Evolutionary conservation across 2,113 vertebrate species (phyloP).

Genomic region (Hydrochoerus hydrochaeris): DNA sequence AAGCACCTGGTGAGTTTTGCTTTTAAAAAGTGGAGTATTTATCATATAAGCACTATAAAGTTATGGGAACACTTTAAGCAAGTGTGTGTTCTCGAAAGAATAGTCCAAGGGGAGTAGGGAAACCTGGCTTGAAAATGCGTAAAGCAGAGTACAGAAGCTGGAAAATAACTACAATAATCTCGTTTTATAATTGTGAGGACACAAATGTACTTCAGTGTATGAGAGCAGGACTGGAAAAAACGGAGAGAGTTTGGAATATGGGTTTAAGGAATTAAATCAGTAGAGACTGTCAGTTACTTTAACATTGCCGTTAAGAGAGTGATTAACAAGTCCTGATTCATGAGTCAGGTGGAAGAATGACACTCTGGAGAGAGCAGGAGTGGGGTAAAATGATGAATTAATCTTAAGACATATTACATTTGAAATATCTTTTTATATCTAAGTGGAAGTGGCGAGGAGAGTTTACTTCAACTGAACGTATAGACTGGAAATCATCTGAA

Average conservation of each 20-base stretch:
- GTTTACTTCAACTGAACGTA: background rate
- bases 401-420: background rate
- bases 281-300: background rate
- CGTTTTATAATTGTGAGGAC: background rate
- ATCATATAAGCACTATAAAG: background rate
- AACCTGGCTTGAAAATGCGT: background rate
- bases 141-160: background rate
- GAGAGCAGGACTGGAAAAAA: background rate
- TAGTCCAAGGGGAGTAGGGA: background rate
- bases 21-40: background rate
- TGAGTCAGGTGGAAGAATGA: background rate
- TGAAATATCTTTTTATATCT: background rate
- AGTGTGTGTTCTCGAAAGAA: background rate
- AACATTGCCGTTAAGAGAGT: background rate
- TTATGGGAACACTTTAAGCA: background rate
- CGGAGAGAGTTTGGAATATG: background rate
- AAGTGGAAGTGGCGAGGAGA: background rate
- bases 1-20: background rate
- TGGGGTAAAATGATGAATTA: background rate
- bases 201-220: background rate
- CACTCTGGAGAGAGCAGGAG: accelerated
- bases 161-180: background rate
- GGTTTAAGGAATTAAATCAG: background rate
- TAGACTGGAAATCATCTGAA: background rate
- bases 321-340: no score